A percentile compares a stretch with the other conserved stretches of the same genome.
Conservation (phyloP, 1,140 invertebrate species). For the Aradophagus sp. region DNA sequence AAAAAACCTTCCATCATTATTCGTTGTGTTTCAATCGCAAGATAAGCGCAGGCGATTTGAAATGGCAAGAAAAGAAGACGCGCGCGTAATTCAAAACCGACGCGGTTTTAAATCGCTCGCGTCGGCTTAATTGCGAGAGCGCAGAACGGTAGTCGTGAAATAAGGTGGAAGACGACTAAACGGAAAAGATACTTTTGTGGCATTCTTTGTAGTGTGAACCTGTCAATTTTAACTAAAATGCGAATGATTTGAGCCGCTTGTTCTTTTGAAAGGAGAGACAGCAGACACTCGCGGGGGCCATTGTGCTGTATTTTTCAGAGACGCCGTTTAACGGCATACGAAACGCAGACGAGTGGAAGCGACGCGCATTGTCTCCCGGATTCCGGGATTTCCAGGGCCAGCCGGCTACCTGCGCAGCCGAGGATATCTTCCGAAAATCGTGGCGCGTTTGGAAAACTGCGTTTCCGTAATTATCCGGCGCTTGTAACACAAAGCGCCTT, state of each 20-base stretch:
- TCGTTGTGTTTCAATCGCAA: no score
- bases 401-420: conserved; percentile 31
- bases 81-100: neutral
- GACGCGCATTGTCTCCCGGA: conserved; percentile 34
- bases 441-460: conserved; percentile 34
- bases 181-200: conserved; percentile 18
- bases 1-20: no score
- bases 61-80: no score
- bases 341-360: conserved; percentile 36
- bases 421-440: conserved; percentile 20
- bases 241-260: conserved; percentile 33
- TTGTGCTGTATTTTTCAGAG: conserved; percentile 31
- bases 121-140: conserved; percentile 12
- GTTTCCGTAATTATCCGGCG: conserved; percentile 36
- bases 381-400: conserved; percentile 21
- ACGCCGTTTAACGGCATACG: conserved; percentile 37
- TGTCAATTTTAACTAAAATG: conserved; percentile 44
- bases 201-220: conserved; percentile 50
- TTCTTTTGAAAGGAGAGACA: conserved; percentile 40
- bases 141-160: conserved; percentile 31
- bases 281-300: conserved; percentile 19
- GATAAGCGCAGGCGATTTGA: no score
- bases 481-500: conserved; percentile 22
- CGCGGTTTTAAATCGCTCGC: conserved; percentile 7
- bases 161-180: conserved; percentile 13